Conservation (phyloP, 1,140 invertebrate genomes). For the Drosophila sp. region DNA sequence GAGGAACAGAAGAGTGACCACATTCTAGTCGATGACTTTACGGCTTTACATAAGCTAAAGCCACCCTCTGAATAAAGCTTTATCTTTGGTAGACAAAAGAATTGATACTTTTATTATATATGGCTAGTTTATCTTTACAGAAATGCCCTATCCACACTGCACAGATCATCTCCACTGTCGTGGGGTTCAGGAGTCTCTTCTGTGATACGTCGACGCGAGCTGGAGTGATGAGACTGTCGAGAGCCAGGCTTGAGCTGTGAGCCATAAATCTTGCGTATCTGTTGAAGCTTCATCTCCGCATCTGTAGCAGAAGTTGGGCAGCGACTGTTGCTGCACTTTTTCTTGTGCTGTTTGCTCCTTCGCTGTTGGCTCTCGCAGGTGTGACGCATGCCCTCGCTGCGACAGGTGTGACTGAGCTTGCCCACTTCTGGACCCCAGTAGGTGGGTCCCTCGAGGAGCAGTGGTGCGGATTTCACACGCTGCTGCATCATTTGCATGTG, state of each 20-base stretch:
- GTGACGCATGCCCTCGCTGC: constrained; percentile 64
- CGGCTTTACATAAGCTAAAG: constrained; percentile 28
- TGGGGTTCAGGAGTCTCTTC: constrained; percentile 56
- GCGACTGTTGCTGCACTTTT: constrained; percentile 56
- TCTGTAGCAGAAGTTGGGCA: constrained; percentile 34
- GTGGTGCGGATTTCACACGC: constrained; percentile 78
- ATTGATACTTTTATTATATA: background rate
- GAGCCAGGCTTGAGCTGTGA: constrained; percentile 61
- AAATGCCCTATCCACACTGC: constrained; percentile 78
- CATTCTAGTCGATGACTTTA: constrained; percentile 39
- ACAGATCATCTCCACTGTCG: constrained; percentile 79
- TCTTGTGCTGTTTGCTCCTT: constrained; percentile 41
- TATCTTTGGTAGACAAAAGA: background rate
- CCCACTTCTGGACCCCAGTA: constrained; percentile 81
- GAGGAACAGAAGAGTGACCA: constrained; percentile 51
- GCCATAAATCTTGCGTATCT: constrained; percentile 76
- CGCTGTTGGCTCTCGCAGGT: constrained; percentile 64
- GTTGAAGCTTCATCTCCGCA: constrained; percentile 55
- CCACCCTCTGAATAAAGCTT: constrained; percentile 20
- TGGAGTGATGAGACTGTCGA: constrained; percentile 65
- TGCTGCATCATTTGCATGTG: constrained; percentile 83
- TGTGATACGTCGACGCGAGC: constrained; percentile 27
- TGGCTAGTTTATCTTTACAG: constrained; percentile 47
- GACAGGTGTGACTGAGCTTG: constrained; percentile 73
- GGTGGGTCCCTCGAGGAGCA: constrained; percentile 77